Conservation (phyloP, 2,797 vertebrate genomes). For the Limosa lapponica region DNA sequence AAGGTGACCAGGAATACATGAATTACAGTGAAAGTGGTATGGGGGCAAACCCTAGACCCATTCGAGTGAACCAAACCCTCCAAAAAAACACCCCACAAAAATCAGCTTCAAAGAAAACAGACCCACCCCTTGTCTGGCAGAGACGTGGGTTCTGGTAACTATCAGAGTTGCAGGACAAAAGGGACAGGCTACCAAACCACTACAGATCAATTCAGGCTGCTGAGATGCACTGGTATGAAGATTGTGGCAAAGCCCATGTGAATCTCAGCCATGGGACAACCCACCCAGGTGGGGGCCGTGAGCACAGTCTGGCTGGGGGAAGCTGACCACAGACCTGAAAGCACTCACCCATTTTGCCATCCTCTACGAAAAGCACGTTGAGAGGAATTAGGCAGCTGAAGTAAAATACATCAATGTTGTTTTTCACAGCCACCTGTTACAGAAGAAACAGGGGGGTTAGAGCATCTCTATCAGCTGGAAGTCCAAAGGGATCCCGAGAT, state of each 20-base stretch:
- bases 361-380: slow-evolving; percentile 96
- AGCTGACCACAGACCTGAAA: background rate
- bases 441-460: slow-evolving; percentile 42
- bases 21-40: background rate
- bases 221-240: background rate
- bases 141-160: background rate
- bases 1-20: background rate
- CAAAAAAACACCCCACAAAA: background rate
- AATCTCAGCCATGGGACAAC: background rate
- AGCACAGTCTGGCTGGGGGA: background rate
- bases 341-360: slow-evolving; percentile 97
- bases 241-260: background rate
- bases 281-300: background rate
- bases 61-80: background rate
- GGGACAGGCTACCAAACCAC: background rate
- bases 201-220: background rate
- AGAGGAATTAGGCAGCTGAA: slow-evolving; percentile 98
- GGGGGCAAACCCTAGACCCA: background rate
- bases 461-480: background rate
- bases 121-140: background rate
- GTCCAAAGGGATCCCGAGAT: background rate
- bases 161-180: background rate
- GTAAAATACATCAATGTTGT: slow-evolving; percentile 99
- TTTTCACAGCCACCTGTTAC: slow-evolving; percentile 97
- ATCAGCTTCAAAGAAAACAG: background rate